These are phyloP conservation scores for Cricetomys ansorgei DNA, from an alignment of 2,113 vertebrate genomes.

Conservation along the genomic window DNA sequence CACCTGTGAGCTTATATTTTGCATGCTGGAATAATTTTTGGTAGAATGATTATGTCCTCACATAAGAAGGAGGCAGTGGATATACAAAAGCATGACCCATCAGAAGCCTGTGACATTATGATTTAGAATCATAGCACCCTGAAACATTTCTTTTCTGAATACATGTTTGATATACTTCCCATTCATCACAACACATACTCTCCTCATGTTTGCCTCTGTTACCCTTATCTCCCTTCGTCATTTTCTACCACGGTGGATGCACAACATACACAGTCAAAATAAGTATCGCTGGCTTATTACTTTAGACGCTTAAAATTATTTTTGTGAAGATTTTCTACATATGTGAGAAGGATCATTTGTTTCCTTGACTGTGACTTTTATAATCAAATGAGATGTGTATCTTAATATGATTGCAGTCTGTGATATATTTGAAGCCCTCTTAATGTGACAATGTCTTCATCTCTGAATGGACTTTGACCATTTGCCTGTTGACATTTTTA, in stretches of 20 bases:
- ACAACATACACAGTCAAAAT: neutral
- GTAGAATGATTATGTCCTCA: neutral
- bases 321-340: neutral
- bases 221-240: neutral
- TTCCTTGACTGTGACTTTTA: constrained; percentile 5
- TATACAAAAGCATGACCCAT: neutral
- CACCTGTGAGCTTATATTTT: constrained; percentile 28
- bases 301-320: neutral
- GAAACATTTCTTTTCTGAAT: constrained; percentile 14
- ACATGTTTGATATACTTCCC: neutral
- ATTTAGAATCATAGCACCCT: neutral
- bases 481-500: neutral
- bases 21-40: neutral
- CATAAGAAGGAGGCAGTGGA: neutral
- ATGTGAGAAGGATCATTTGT: neutral
- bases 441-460: neutral
- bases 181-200: neutral
- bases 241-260: neutral
- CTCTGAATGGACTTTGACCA: neutral
- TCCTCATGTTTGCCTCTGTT: neutral
- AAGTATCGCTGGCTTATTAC: neutral
- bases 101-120: neutral
- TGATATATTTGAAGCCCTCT: neutral
- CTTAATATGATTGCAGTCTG: neutral
- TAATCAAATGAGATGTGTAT: neutral